These are phyloP conservation scores for Dendrocopos noguchii DNA, from an alignment of 2,113 vertebrate species.

Conservation along the genomic window DNA sequence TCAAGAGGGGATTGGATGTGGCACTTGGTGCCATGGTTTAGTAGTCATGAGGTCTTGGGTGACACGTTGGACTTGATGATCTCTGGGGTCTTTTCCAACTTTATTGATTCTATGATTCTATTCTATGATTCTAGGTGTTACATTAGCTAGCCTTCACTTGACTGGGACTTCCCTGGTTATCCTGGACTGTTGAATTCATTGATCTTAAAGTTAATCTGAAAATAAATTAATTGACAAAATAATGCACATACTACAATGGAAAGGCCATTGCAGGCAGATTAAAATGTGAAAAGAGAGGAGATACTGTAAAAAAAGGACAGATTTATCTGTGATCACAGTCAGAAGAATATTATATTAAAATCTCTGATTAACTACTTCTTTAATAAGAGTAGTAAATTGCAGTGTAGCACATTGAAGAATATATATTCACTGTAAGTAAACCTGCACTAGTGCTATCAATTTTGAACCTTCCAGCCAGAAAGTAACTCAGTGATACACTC, in stretches of 20 bases:
- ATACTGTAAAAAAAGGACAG: neutral
- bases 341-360: neutral
- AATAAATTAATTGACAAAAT: conserved; percentile 52
- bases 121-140: too few relatives aligned
- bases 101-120: too few relatives aligned
- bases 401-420: neutral
- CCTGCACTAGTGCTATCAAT: neutral
- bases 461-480: neutral
- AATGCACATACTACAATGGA: conserved; percentile 8
- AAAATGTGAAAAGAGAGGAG: neutral
- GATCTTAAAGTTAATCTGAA: conserved; percentile 69
- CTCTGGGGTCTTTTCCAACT: too few relatives aligned
- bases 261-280: neutral
- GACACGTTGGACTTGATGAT: too few relatives aligned
- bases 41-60: too few relatives aligned
- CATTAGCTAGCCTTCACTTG: too few relatives aligned
- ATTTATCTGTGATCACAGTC: neutral
- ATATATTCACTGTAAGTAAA: neutral
- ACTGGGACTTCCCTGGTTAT: too few relatives aligned
- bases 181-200: conserved; percentile 5
- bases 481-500: neutral
- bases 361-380: neutral
- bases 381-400: neutral
- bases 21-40: too few relatives aligned
- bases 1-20: too few relatives aligned